Percentiles rank a stretch among this genome's conserved stretches.
Conservation (phyloP, 1,140 invertebrate species). For the Drosophila eugracilis region DNA sequence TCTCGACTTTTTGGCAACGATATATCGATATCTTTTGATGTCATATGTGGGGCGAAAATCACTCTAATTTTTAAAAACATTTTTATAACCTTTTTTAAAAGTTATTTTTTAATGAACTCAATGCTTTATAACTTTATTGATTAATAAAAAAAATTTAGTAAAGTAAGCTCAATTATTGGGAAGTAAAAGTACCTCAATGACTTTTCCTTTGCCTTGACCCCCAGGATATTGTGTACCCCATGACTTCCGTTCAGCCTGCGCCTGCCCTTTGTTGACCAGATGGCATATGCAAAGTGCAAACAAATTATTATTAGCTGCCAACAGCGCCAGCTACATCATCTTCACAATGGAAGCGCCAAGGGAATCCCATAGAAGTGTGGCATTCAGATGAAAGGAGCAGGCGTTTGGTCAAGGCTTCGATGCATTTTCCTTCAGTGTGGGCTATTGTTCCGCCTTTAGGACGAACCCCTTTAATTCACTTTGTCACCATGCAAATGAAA, state of each 20-base stretch:
- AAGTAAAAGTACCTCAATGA: too few species aligned
- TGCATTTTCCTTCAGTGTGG: conserved; percentile 37
- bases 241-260: conserved; percentile 15
- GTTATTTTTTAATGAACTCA: too few species aligned
- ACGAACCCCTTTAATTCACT: conserved; percentile 31
- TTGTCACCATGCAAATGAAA: conserved; percentile 44
- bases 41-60: too few species aligned
- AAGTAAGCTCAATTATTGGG: too few species aligned
- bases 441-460: conserved; percentile 24
- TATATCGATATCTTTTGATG: too few species aligned
- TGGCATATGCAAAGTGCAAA: conserved; percentile 80
- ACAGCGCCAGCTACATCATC: conserved; percentile 73
- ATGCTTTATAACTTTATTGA: too few species aligned
- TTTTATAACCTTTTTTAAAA: too few species aligned
- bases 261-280: conserved; percentile 46
- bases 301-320: conserved; percentile 82
- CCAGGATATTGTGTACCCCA: conserved; percentile 5
- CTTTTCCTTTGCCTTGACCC: conserved; percentile 17
- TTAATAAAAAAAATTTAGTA: too few species aligned
- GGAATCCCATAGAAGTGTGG: conserved; percentile 70
- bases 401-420: conserved; percentile 41
- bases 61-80: too few species aligned
- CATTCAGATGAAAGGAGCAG: conserved; percentile 15
- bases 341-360: conserved; percentile 69
- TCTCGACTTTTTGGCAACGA: too few species aligned